Base-by-base conservation (phyloP, 2,888 invertebrate genomes). In the Pyrochroa serraticornis region DNA sequence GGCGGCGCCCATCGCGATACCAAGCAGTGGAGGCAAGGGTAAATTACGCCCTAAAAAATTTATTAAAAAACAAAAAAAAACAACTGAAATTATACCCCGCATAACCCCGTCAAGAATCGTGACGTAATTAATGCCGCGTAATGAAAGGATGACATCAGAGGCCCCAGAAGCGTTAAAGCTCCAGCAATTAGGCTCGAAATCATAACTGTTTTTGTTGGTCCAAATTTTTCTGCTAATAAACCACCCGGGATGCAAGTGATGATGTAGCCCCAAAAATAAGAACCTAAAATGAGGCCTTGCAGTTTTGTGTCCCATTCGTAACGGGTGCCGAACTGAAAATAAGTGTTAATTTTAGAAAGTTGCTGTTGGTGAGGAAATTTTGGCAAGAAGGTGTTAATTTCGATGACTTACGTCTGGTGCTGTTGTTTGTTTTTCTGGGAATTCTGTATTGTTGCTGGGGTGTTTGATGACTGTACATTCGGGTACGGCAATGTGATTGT, bases 261-360 rank as follows among this genome's bases (percentile, higher is more conserved):
- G 9, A 86, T 84, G 64, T 88, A 89, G 32, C 88, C 87, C 85
- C 88, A 89, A 72, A 88, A 89, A 68, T 87, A 89, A 0, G 87
- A 82, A 0, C 88, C 88, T 22, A 89, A 75, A 7, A 89, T 83
- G 32, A 84, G 71, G 0, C 87, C 87, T 75, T 89, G 88, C 65
- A 86, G 82, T 42, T 83, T 81, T 30, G 81, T 74, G 12, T 82
- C 81, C 89, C 89, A 89, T 54, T 80, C 72, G 58, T 82, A 84
- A 2, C 82, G 79, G 0, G 72, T 74, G 1, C 82, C 83, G 65
- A 80, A 80, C 84, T 84, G 51, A 3, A 74, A 71, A 33, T 35
- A 43, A 31, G 44, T 3, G 7, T 14, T 22, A 22, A 22, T 22
- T 22, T 22, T 22, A 5, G 22, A 22, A 22, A 22, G 22, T 22